These are phyloP conservation scores for Archivesica marissinica DNA, from an alignment of 1,140 invertebrate genomes.

Conservation along the genomic window DNA sequence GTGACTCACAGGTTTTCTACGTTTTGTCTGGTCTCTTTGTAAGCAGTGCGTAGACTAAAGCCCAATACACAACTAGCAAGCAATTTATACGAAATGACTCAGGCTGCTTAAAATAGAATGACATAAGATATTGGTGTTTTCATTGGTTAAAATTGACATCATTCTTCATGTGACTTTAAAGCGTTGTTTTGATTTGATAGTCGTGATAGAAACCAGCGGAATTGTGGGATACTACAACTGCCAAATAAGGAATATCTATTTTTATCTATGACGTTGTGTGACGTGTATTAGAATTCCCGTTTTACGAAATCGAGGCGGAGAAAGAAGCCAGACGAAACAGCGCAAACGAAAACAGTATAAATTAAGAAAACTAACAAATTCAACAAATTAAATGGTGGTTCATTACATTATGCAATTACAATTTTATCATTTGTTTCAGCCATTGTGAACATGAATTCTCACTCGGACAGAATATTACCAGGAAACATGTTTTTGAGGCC, in stretches of 20 bases:
- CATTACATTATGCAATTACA: no score
- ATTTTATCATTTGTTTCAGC: no score
- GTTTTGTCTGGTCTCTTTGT: constrained; percentile 52
- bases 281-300: constrained; percentile 49
- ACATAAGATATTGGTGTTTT: constrained; percentile 81
- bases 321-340: constrained; percentile 48
- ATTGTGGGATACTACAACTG: constrained; percentile 64
- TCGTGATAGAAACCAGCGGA: constrained; percentile 64
- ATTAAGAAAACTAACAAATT: no score
- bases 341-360: no score
- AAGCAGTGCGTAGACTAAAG: constrained; percentile 60
- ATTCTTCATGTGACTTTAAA: constrained; percentile 71
- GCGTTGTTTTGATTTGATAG: constrained; percentile 36
- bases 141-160: constrained; percentile 85
- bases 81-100: constrained; percentile 82
- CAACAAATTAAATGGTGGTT: no score
- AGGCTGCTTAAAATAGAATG: constrained; percentile 84
- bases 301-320: constrained; percentile 44
- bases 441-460: no score
- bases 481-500: no score
- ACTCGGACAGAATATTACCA: no score
- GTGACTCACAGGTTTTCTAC: constrained; percentile 60
- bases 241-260: constrained; percentile 63
- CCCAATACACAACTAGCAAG: constrained; percentile 28
- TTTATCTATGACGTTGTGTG: constrained; percentile 56